Conservation (phyloP, 2,888 invertebrate species). For the Pogonocherus hispidulus region DNA sequence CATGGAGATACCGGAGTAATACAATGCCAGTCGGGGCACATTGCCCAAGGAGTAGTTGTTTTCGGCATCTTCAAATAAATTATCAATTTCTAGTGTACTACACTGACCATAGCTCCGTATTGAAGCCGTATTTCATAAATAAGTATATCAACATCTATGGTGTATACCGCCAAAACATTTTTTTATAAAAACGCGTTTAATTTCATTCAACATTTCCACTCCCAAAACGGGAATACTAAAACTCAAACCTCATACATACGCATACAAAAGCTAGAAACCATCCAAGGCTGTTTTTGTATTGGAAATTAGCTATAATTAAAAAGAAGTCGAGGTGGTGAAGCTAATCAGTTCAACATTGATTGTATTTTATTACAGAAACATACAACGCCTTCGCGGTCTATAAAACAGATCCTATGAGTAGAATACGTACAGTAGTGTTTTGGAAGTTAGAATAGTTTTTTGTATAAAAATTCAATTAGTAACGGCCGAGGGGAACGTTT, state of each 20-base stretch:
- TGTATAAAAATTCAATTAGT: slow-evolving; percentile 18
- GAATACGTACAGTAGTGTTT: slow-evolving; percentile 9
- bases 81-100: too few species aligned
- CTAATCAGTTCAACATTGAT: slow-evolving; percentile 33
- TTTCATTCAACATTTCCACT: slow-evolving; percentile 1
- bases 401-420: slow-evolving; percentile 35
- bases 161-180: too few species aligned
- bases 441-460: neutral
- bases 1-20: too few species aligned
- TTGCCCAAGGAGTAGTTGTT: too few species aligned
- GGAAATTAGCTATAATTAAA: slow-evolving; percentile 36
- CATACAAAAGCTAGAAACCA: neutral
- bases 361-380: slow-evolving; percentile 31
- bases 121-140: too few species aligned
- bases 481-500: slow-evolving; percentile 15
- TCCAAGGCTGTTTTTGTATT: neutral
- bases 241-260: neutral
- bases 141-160: too few species aligned
- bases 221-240: neutral
- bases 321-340: slow-evolving; percentile 31
- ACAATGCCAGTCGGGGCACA: too few species aligned
- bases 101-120: too few species aligned
- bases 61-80: too few species aligned
- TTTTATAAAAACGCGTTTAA: neutral
- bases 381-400: slow-evolving; percentile 16